Conservation (phyloP, 2,888 invertebrate species). For the Salticus scenicus region DNA sequence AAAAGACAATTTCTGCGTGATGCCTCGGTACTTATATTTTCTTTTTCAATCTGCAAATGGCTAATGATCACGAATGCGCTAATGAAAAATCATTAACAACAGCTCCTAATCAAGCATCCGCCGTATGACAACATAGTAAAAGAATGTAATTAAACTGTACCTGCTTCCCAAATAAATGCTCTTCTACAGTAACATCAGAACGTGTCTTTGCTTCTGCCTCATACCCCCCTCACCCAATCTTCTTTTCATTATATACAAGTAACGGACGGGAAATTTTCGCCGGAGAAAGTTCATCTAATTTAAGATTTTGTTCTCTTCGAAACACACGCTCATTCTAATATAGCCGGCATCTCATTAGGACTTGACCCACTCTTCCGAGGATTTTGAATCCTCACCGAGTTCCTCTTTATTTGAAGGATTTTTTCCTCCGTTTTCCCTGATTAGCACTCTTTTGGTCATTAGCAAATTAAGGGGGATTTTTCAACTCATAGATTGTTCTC, state of each 20-base stretch:
- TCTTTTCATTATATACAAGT: slow-evolving; percentile 6
- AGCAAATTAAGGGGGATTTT: slow-evolving; percentile 65
- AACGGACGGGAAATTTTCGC: background rate
- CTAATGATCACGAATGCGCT: slow-evolving; percentile 10
- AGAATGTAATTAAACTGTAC: slow-evolving; percentile 19
- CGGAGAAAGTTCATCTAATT: slow-evolving; percentile 18
- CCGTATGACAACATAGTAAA: slow-evolving; percentile 17
- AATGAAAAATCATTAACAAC: slow-evolving; percentile 17
- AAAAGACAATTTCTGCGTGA: slow-evolving; percentile 7
- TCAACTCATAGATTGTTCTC: slow-evolving; percentile 29
- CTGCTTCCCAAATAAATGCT: slow-evolving; percentile 13
- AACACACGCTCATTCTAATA: slow-evolving; percentile 4
- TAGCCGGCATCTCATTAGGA: background rate
- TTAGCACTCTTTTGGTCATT: slow-evolving; percentile 68
- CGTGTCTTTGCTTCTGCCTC: background rate
- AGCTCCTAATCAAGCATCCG: slow-evolving; percentile 10
- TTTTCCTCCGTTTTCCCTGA: slow-evolving; percentile 26
- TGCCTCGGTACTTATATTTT: too few relatives aligned
- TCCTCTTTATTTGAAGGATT: background rate
- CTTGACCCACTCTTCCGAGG: background rate
- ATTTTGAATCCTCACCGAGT: background rate
- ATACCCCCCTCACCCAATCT: background rate
- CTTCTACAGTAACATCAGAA: background rate
- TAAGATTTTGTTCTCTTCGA: slow-evolving; percentile 10
- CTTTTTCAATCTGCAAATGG: background rate